Percentiles rank a stretch among this genome's conserved stretches.
phyloP scores from a whole-genome alignment of 2,113 vertebrate species.

The Heloderma charlesbogerti region DNA sequence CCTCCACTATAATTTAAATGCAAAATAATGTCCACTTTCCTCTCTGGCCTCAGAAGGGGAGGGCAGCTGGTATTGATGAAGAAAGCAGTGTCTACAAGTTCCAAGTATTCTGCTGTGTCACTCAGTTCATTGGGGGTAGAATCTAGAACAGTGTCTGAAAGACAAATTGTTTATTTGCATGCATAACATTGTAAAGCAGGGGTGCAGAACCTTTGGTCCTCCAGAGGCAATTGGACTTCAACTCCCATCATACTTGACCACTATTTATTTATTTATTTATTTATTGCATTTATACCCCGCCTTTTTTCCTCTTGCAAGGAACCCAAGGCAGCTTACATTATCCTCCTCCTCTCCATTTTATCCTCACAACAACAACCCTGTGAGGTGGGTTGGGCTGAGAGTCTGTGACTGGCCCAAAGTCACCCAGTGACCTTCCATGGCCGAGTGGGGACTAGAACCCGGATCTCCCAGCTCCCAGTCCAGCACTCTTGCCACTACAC shows the following conservation, averaged over 20 bases:
- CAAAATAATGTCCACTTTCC: conserved; percentile 81
- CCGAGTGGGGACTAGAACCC: too few species aligned
- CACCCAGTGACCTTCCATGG: too few species aligned
- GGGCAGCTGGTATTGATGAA: conserved; percentile 84
- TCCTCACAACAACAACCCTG: too few species aligned
- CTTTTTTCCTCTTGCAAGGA: too few species aligned
- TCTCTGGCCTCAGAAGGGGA: conserved; percentile 75
- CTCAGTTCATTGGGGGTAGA: conserved; percentile 76
- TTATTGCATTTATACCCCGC: too few species aligned
- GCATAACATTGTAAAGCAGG: not conserved
- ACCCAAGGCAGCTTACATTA: too few species aligned
- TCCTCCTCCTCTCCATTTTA: too few species aligned
- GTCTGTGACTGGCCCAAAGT: too few species aligned
- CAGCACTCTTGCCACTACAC: too few species aligned
- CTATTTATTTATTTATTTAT: too few species aligned
- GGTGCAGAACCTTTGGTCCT: not conserved
- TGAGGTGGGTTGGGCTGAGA: too few species aligned
- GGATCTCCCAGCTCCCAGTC: too few species aligned
- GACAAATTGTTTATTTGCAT: not conserved
- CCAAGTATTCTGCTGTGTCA: conserved; percentile 68
- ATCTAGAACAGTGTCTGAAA: conserved; percentile 80
- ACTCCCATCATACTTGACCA: not conserved
- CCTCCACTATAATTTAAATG: conserved; percentile 81
- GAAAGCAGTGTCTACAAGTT: conserved; percentile 80
- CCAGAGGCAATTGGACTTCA: not conserved